These are phyloP conservation scores for Ostrea edulis DNA, from an alignment of 1,140 invertebrate species.

Conservation along the genomic window DNA sequence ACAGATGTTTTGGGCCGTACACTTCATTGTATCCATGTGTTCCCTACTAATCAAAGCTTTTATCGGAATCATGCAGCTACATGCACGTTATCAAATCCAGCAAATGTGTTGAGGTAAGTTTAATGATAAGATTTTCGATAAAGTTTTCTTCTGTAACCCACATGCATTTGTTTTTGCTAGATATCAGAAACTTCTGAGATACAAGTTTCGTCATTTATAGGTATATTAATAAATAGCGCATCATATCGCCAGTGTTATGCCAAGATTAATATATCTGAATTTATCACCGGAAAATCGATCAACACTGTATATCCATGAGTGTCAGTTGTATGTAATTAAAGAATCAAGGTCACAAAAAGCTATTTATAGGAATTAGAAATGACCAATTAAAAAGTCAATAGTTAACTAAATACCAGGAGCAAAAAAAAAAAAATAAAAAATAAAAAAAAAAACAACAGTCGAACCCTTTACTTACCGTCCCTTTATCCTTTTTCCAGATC, in stretches of 20 bases:
- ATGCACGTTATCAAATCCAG: neutral
- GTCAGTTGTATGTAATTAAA: no score
- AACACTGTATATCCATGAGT: no score
- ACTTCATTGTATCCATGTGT: neutral
- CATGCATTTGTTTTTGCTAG: neutral
- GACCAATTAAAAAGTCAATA: no score
- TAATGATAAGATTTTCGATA: constrained; percentile 1
- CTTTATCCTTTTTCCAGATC: no score
- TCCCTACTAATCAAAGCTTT: neutral
- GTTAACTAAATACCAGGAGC: no score
- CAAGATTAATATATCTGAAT: neutral
- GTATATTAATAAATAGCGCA: neutral
- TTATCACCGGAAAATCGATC: no score
- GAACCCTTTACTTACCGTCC: no score
- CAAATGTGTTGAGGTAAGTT: constrained; percentile 21
- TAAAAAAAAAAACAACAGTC: no score
- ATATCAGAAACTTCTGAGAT: neutral
- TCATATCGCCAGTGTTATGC: neutral
- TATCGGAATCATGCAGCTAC: constrained; percentile 31
- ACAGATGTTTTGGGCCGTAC: constrained; percentile 25
- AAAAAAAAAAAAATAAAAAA: no score
- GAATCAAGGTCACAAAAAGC: no score
- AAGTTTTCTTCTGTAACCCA: neutral
- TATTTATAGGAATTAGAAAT: no score
- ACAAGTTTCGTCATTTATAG: neutral